A percentile compares a stretch with the other conserved stretches of the same genome.
Conservation (phyloP, 2,888 invertebrate genomes). For the Amaurobius ferox region DNA sequence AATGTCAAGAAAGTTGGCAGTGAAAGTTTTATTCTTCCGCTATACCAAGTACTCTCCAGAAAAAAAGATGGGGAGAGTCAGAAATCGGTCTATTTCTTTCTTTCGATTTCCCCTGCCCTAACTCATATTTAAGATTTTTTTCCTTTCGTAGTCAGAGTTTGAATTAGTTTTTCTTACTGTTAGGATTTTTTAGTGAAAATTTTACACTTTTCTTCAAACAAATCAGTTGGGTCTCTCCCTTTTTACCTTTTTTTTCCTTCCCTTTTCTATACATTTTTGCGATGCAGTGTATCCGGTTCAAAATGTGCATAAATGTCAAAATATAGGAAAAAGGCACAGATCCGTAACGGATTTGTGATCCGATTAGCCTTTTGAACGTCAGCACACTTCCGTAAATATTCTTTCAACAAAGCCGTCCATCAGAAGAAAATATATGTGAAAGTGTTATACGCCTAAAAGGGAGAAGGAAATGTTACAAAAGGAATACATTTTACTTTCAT, state of each 20-base stretch:
- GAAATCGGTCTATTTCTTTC: conserved; percentile 14
- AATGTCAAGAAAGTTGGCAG: conserved; percentile 51
- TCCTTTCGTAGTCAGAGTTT: conserved; percentile 39
- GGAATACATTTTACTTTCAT: too few species aligned
- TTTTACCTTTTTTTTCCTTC: background rate
- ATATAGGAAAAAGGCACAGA: background rate
- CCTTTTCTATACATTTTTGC: background rate
- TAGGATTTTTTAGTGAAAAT: conserved; percentile 10
- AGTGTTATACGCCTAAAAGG: too few species aligned
- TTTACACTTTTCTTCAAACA: conserved; percentile 51
- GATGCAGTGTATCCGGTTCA: background rate
- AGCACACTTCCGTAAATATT: conserved; percentile 20
- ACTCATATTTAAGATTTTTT: conserved; percentile 11
- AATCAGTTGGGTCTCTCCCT: background rate
- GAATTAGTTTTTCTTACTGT: conserved; percentile 45
- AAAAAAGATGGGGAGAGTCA: conserved; percentile 18
- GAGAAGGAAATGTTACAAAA: too few species aligned
- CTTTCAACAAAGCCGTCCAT: background rate
- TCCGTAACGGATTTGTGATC: conserved; percentile 2
- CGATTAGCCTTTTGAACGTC: background rate
- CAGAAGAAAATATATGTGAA: background rate
- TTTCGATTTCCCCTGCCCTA: background rate
- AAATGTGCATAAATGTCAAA: conserved; percentile 5
- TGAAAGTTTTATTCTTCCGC: conserved; percentile 59
- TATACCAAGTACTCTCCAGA: conserved; percentile 32